Evolutionary conservation across 1,140 invertebrate genomes (phyloP).

Genomic region (Doryteuthis pealeii): DNA sequence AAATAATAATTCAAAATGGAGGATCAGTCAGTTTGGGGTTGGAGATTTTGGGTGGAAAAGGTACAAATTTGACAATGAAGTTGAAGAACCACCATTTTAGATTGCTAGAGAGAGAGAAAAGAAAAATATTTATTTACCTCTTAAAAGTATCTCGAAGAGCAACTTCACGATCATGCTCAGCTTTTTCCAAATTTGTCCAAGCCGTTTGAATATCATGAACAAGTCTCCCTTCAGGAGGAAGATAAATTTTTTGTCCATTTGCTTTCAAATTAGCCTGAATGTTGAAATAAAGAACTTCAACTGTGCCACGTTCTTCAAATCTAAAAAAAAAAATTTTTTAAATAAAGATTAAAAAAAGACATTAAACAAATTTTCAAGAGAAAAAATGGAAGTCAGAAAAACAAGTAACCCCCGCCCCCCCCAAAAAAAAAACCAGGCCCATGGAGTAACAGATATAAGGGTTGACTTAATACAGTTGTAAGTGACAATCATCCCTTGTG

Average conservation of each 20-base stretch:
- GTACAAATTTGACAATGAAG: too few relatives aligned
- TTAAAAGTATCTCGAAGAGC: slow-evolving; percentile 88
- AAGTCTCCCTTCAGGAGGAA: slow-evolving; percentile 79
- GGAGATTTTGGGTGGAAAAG: too few relatives aligned
- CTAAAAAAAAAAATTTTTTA: slow-evolving; percentile 63
- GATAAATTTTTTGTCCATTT: slow-evolving; percentile 84
- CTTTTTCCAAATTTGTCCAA: slow-evolving; percentile 90
- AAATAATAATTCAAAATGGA: too few relatives aligned
- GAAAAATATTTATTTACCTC: slow-evolving; percentile 55
- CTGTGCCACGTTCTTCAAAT: slow-evolving; percentile 94
- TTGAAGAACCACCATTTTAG: too few relatives aligned
- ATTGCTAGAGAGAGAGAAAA: too few relatives aligned
- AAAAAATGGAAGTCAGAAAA: slow-evolving; percentile 1
- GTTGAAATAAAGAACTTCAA: slow-evolving; percentile 94
- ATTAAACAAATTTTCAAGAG: neutral
- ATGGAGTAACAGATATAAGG: too few relatives aligned
- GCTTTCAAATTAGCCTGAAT: slow-evolving; percentile 96
- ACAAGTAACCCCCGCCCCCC: too few relatives aligned
- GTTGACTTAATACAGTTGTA: too few relatives aligned
- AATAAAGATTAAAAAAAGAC: too few relatives aligned
- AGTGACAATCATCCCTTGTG: too few relatives aligned
- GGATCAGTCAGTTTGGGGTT: too few relatives aligned
- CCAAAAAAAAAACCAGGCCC: too few relatives aligned
- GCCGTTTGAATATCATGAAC: slow-evolving; percentile 91
- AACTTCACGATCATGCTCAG: slow-evolving; percentile 91